Percentiles rank a stretch among this genome's conserved stretches.
phyloP scores from a whole-genome alignment of 2,113 vertebrate species.

The Heterotilapia buettikoferi region DNA sequence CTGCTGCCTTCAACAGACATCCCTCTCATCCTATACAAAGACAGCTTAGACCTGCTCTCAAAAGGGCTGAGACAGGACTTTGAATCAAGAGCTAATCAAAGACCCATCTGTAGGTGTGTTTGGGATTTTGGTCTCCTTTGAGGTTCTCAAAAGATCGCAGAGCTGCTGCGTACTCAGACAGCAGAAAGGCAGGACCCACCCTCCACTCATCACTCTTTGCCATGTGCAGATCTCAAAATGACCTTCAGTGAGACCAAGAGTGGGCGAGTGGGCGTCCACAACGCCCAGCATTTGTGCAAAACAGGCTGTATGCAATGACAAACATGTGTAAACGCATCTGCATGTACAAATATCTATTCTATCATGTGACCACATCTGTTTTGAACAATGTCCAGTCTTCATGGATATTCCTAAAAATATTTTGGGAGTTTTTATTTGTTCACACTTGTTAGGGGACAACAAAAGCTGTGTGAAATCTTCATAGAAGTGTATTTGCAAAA shows the following conservation, averaged over 20 bases:
- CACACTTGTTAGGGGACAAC: background rate
- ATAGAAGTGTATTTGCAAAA: background rate
- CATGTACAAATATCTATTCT: background rate
- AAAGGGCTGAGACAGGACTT: background rate
- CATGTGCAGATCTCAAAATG: background rate
- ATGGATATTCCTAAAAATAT: background rate
- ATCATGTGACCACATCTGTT: background rate
- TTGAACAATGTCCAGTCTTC: background rate
- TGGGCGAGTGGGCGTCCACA: background rate
- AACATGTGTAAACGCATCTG: background rate
- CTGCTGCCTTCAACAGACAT: background rate
- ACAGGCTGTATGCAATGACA: background rate
- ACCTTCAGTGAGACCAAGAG: background rate
- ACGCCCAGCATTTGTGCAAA: background rate
- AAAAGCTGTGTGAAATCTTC: background rate
- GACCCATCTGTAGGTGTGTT: background rate
- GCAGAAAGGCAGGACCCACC: background rate
- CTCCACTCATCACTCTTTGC: background rate
- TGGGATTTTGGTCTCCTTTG: background rate
- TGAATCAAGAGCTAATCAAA: constrained; percentile 18
- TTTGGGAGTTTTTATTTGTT: background rate
- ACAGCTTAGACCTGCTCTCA: constrained; percentile 33
- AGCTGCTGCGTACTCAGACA: background rate
- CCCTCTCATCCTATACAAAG: background rate
- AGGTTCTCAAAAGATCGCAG: background rate